Conservation (phyloP, 2,113 vertebrate genomes). For the Natator depressus region DNA sequence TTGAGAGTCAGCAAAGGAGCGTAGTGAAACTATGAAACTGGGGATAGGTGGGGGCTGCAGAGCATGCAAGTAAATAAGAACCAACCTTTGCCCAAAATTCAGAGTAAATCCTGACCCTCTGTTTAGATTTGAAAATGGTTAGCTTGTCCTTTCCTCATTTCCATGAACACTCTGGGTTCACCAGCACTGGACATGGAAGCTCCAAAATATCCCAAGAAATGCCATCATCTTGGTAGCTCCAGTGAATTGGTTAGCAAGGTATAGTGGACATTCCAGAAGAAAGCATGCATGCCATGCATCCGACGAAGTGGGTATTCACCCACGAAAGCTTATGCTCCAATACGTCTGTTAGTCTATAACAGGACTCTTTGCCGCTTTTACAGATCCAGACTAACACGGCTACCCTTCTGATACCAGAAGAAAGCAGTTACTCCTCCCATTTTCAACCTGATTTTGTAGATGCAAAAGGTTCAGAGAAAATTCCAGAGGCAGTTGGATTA, state of each 20-base stretch:
- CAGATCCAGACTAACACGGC: no score
- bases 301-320: no score
- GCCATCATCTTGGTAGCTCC: not conserved
- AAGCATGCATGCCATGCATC: no score
- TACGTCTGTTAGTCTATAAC: no score
- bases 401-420: not conserved
- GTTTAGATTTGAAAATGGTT: not conserved
- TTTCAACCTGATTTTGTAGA: not conserved
- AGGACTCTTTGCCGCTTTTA: no score
- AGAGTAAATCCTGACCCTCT: rapidly evolving
- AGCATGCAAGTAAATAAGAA: not conserved
- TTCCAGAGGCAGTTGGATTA: not conserved
- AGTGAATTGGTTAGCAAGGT: rapidly evolving
- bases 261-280: not conserved
- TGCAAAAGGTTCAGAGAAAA: not conserved
- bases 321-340: no score
- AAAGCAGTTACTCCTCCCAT: not conserved
- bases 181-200: rapidly evolving
- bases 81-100: not conserved
- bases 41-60: rapidly evolving
- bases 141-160: not conserved
- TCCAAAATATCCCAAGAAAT: not conserved
- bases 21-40: rapidly evolving
- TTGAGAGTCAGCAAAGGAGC: not conserved
- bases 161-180: rapidly evolving